Evolutionary conservation across 2,797 vertebrate species (phyloP), one percentile per base, ranked within the genome.

Genomic region (Muraenolepis orangiensis): DNA sequence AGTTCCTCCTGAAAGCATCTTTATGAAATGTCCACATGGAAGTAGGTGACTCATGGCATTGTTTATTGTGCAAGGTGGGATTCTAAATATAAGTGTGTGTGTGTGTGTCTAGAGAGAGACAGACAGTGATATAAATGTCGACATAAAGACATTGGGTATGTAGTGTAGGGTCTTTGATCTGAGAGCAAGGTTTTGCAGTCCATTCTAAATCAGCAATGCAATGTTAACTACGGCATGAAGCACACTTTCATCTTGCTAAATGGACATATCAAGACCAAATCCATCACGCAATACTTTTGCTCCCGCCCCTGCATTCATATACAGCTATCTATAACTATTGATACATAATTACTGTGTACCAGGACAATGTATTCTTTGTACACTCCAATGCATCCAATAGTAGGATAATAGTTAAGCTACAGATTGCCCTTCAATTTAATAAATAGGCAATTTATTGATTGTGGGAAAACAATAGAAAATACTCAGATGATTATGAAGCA

Each of bases 1-100:
- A 57, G 75, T 80, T 86, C 80, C 29, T 31, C 69, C 74, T 51
- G 81, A 82, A 75, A 81, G 79, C 26, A 81, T 83, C 73, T 84
- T 86, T 85, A 82, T 72, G 57, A 61, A 61, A 26, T 23, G 57
- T 61, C 57, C 57, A 20, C 26, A 67, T 77, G 80, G 40, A 75
- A 70, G 81, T 80, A 83, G 77, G 76, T 74, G 80, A 71, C 70
- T 69, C 51, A 51, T 69, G 76, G 64, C 36, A 73, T 76, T 18
- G 28, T 28, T 30, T 34, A 14, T 36, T 31, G 14, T 11, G 29
- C 31, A 69, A 4, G 10, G 68, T 1, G 6, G 29, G 68, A 31
- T 6, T 69, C 14, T 69, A 18, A 18, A 31, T 69, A 11, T 20
- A 34, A 36, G 34, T 70, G 34, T 40, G 30, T 36, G 29, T 46